Evolutionary conservation across 2,113 vertebrate genomes (phyloP).

Genomic region (Bufo gargarizans): DNA sequence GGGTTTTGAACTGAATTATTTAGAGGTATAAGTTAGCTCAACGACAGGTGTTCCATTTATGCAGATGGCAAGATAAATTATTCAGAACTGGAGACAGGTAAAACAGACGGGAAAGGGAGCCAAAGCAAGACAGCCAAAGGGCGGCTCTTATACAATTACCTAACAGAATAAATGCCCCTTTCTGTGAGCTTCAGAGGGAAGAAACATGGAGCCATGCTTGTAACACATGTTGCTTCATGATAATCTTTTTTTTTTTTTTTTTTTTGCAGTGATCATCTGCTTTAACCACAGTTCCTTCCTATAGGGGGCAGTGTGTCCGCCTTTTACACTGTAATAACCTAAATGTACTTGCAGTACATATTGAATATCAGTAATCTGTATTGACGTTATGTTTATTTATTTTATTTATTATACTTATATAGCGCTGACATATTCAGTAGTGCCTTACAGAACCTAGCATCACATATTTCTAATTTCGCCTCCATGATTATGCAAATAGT

Average conservation of each 20-base stretch:
- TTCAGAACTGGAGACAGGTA: conserved; percentile 82
- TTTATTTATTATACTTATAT: no score
- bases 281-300: neutral
- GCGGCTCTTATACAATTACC: conserved; percentile 72
- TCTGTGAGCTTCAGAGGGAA: conserved; percentile 39
- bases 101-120: conserved; percentile 83
- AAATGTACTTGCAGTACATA: neutral
- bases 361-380: neutral
- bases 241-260: neutral
- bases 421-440: no score
- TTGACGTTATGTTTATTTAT: neutral
- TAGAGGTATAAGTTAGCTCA: conserved; percentile 75
- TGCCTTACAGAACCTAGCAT: no score
- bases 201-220: conserved; percentile 24
- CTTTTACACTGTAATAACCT: conserved; percentile 6
- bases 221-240: conserved; percentile 30
- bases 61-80: conserved; percentile 86
- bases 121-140: conserved; percentile 74
- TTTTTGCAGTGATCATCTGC: conserved; percentile 4
- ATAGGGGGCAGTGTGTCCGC: neutral
- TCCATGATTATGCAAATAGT: neutral
- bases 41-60: conserved; percentile 80
- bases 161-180: conserved; percentile 58
- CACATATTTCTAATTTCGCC: no score
- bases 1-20: conserved; percentile 84